Evolutionary conservation across 2,797 vertebrate genomes (phyloP).

Genomic region (Chromis chromis): DNA sequence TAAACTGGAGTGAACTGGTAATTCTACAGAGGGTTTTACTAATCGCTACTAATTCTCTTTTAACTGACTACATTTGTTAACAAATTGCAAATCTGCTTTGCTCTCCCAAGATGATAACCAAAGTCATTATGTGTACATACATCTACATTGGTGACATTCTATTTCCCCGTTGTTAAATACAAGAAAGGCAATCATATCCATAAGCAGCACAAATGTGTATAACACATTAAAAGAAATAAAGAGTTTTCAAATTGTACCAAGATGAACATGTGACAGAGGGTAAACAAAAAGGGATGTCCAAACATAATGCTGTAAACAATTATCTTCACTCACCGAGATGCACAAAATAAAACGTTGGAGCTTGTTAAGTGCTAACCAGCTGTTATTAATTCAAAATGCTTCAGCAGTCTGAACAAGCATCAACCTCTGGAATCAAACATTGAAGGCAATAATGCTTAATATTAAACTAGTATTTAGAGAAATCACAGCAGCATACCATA

Average conservation of each 20-base stretch:
- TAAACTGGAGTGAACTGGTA: constrained; percentile 93
- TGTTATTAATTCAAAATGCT: constrained; percentile 70
- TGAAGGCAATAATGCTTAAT: constrained; percentile 75
- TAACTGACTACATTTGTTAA: constrained; percentile 76
- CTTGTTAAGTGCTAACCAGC: constrained; percentile 82
- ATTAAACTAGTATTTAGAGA: constrained; percentile 63
- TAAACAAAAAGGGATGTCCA: constrained; percentile 65
- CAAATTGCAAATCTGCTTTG: constrained; percentile 75
- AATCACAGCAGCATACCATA: constrained; percentile 66
- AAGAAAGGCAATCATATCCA: constrained; percentile 86
- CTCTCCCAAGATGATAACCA: constrained; percentile 81
- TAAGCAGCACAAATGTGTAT: constrained; percentile 88
- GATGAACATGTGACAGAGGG: constrained; percentile 74
- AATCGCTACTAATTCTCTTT: constrained; percentile 87
- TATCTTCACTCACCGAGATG: constrained; percentile 80
- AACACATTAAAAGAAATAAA: constrained; percentile 84
- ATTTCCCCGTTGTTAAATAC: constrained; percentile 77
- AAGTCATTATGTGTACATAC: constrained; percentile 79
- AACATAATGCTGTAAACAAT: constrained; percentile 83
- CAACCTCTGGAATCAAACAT: constrained; percentile 77
- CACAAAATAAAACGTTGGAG: constrained; percentile 47
- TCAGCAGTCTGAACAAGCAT: constrained; percentile 79
- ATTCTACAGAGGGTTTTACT: constrained; percentile 84
- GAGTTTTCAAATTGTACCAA: constrained; percentile 82
- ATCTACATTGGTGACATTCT: constrained; percentile 80